A percentile compares a stretch with the other conserved stretches of the same genome.
These are phyloP conservation scores for Octodonta nipae DNA, from an alignment of 2,888 invertebrate genomes.

Conservation along the genomic window DNA sequence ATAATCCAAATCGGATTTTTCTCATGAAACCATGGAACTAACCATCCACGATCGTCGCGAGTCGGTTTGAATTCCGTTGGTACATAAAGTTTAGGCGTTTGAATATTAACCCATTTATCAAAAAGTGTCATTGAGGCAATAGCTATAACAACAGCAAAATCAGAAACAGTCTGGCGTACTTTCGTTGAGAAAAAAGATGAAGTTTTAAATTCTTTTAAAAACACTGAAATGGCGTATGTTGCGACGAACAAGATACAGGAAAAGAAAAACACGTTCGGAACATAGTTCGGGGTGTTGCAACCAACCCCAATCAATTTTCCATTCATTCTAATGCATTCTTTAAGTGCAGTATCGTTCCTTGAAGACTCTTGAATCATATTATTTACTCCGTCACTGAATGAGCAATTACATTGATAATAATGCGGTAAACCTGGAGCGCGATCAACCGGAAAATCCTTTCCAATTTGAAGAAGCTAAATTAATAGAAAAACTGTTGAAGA, in stretches of 20 bases:
- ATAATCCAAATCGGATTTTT: constrained; percentile 78
- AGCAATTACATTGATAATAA: no score
- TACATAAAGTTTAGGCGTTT: constrained; percentile 90
- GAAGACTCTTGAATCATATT: no score
- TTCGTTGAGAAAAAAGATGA: constrained; percentile 86
- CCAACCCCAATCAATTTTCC: constrained; percentile 66
- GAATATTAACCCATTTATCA: constrained; percentile 69
- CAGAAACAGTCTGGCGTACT: constrained; percentile 83
- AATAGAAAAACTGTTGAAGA: no score
- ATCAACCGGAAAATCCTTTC: no score
- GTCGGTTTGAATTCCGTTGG: constrained; percentile 80
- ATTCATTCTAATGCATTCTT: no score
- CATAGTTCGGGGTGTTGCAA: constrained; percentile 49
- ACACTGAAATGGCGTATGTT: constrained; percentile 78
- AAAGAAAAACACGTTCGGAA: constrained; percentile 89
- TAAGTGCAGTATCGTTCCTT: no score
- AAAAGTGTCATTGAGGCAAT: constrained; percentile 80
- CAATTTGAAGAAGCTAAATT: no score
- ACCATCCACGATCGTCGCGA: constrained; percentile 59
- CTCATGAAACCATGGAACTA: constrained; percentile 65
- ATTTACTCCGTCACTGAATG: no score
- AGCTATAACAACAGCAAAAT: constrained; percentile 94
- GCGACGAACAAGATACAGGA: constrained; percentile 84
- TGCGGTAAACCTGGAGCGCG: no score
- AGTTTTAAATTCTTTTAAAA: constrained; percentile 84